Evolutionary conservation across 2,797 vertebrate genomes (phyloP), one percentile per base, ranked within the genome.

Genomic region (Pseudochromis fuscus): DNA sequence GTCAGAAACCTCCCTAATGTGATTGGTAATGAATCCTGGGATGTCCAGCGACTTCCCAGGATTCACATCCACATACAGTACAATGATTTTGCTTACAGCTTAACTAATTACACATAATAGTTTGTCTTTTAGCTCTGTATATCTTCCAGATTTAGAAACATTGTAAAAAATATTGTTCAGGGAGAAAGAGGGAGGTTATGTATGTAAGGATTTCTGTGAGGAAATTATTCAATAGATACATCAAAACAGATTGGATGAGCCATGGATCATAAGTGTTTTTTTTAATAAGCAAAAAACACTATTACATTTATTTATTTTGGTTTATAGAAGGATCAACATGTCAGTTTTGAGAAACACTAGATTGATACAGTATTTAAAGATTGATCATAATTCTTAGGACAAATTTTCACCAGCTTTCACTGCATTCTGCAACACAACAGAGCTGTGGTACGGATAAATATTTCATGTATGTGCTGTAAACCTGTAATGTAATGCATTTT

Each of bases 21-120:
- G 71, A 60, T 68, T n/a, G 1, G 73, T 58, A 56, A 74, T 86
- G 56, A 84, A 79, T 79, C 50, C 48, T 64, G 52, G 3, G 1
- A 31, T 52, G 52, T 52, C 60, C 38, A 46, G 55, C 50, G 52
- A 66, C 57, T 83, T 75, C 51, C 77, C 30, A 3, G 46, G 28
- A 25, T 67, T 35, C 63, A 81, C 58, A 59, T 76, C 53, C 44
- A 73, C 56, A 52, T 53, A 15, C 19, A 57, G 33, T 27, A 38
- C 21, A 40, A 30, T 66, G 27, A 46, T 68, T 76, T 49, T 77
- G 51, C 67, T 72, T 53, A 61, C 28, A 46, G 45, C 27, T 55
- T 18, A 42, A 68, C 42, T 66, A 45, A 51, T 25, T 33, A 1
- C 55, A 69, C 60, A 69, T 27, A 45, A 64, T 28, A 45, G 28